Conservation (phyloP, 35 echinoderm and acorn worm genomes). For the Patiria miniata region DNA sequence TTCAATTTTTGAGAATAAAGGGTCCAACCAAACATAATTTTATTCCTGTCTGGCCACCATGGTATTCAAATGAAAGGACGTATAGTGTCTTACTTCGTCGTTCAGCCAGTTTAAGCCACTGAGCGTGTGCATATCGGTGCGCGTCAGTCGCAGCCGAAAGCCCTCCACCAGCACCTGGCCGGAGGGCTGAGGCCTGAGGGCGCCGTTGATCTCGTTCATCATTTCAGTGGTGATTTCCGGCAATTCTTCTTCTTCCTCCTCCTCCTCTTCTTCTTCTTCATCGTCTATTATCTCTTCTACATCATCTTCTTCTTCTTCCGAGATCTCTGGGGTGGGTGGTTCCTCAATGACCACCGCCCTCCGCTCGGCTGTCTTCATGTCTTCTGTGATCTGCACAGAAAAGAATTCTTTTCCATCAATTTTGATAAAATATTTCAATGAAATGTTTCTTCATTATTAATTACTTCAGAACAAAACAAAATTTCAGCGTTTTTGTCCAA, state of each 20-base stretch:
- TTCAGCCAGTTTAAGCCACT: constrained; percentile 94
- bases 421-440: no score
- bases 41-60: no score
- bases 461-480: no score
- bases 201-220: constrained; percentile 71
- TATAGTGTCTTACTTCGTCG: constrained; percentile 78
- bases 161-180: constrained; percentile 47
- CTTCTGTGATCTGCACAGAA: constrained; percentile 40
- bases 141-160: constrained; percentile 61
- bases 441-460: no score
- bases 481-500: no score
- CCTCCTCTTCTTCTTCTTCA: constrained; percentile 38
- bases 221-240: constrained; percentile 79
- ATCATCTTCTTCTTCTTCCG: constrained; percentile 55
- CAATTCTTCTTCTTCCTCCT: constrained; percentile 62
- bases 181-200: constrained; percentile 54
- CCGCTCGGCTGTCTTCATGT: constrained; percentile 36
- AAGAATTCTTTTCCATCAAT: no score
- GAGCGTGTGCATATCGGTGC: constrained; percentile 78
- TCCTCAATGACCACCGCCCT: constrained; percentile 37
- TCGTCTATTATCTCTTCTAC: constrained; percentile 23
- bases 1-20: no score
- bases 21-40: no score
- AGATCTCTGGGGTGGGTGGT: not conserved
- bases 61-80: no score